These are phyloP conservation scores for Tympanuchus pallidicinctus DNA, from an alignment of 2,113 vertebrate genomes.

Conservation along the genomic window DNA sequence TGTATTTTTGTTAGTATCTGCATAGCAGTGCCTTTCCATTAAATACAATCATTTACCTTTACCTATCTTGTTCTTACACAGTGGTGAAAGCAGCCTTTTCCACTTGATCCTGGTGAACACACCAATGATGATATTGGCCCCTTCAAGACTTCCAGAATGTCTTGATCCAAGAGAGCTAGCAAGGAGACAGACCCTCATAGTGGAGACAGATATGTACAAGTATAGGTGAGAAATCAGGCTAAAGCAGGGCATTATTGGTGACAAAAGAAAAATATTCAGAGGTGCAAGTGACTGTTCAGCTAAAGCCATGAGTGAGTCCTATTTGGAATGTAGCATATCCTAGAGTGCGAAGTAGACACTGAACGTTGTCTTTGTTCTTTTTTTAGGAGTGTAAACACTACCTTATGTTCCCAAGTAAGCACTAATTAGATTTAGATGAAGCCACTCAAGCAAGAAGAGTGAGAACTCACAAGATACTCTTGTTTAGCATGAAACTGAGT, in stretches of 20 bases:
- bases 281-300: slow-evolving; percentile 10
- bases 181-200: background rate
- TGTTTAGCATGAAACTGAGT: background rate
- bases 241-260: background rate
- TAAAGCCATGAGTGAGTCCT: background rate
- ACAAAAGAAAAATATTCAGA: background rate
- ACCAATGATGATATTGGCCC: background rate
- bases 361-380: slow-evolving; percentile 35
- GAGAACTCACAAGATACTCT: background rate
- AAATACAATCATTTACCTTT: background rate
- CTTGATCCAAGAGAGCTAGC: background rate
- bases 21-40: background rate
- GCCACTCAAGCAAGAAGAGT: background rate
- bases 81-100: background rate
- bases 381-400: slow-evolving; percentile 62
- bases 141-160: background rate
- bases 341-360: background rate
- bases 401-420: slow-evolving; percentile 22
- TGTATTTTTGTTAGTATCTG: slow-evolving; percentile 5
- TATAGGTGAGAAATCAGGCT: background rate
- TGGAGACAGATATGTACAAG: slow-evolving; percentile 24
- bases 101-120: background rate
- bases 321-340: slow-evolving; percentile 3
- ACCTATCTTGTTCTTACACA: background rate
- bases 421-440: background rate